phyloP scores from a whole-genome alignment of 2,797 vertebrate genomes.

The Peromyscus aztecus region DNA sequence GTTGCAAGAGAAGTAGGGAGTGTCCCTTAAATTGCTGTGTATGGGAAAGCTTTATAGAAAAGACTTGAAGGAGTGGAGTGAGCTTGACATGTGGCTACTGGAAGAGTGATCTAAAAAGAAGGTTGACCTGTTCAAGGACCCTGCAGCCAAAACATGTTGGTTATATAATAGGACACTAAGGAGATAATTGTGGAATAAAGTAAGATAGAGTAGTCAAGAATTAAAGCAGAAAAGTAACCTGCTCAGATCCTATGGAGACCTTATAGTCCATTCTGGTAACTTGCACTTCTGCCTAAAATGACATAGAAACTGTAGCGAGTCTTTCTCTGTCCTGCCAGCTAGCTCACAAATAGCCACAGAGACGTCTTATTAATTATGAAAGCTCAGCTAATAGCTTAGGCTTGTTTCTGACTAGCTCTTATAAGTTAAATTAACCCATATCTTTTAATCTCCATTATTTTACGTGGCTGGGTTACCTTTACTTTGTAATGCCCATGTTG shows the following conservation, averaged over 20 bases:
- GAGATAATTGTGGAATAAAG: background rate
- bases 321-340: background rate
- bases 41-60: background rate
- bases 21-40: background rate
- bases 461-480: background rate
- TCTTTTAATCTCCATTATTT: background rate
- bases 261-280: background rate
- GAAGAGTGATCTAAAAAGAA: slow-evolving; percentile 20
- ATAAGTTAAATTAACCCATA: background rate
- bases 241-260: background rate
- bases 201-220: background rate
- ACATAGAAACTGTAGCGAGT: background rate
- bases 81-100: background rate
- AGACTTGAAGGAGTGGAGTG: background rate
- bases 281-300: slow-evolving; percentile 53
- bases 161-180: slow-evolving; percentile 12
- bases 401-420: background rate
- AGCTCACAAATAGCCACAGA: background rate
- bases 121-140: background rate
- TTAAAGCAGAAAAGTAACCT: slow-evolving; percentile 19
- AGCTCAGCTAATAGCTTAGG: background rate
- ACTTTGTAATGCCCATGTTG: background rate
- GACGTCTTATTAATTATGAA: background rate
- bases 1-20: background rate
- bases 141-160: background rate